Conservation (phyloP, 1,140 invertebrate species). For the Scaptomyza pallida region DNA sequence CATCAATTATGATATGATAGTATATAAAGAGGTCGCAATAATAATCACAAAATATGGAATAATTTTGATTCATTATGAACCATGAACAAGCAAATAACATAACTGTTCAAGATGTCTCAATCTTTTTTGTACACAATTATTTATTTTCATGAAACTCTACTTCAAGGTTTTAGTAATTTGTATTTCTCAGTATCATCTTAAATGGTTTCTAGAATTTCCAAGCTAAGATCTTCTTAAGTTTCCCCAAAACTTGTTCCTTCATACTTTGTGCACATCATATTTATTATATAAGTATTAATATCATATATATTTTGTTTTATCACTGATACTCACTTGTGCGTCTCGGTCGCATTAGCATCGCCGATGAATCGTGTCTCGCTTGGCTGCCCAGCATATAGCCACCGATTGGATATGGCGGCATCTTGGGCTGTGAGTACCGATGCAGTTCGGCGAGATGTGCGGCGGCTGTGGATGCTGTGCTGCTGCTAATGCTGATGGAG, state of each 20-base stretch:
- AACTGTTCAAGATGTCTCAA: not conserved
- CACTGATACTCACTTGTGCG: constrained; percentile 80
- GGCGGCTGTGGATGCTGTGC: constrained; percentile 53
- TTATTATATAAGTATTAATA: constrained; percentile 28
- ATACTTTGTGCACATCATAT: constrained; percentile 58
- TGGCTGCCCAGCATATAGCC: constrained; percentile 71
- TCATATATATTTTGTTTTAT: constrained; percentile 23
- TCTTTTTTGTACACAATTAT: not conserved
- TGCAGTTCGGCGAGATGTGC: constrained; percentile 59
- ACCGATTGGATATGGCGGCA: constrained; percentile 81
- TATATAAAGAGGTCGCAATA: not conserved
- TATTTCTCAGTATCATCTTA: too few species aligned
- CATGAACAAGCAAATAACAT: constrained; percentile 6
- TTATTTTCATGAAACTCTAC: not conserved
- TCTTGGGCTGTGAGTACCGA: constrained; percentile 79
- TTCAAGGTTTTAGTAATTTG: too few species aligned
- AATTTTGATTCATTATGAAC: not conserved
- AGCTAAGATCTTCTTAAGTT: constrained; percentile 10
- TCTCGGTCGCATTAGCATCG: constrained; percentile 61
- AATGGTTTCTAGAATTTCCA: constrained; percentile 4
- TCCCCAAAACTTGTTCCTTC: constrained; percentile 29
- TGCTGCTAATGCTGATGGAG: constrained; percentile 63
- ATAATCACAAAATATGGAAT: not conserved
- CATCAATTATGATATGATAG: not conserved
- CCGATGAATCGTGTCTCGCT: constrained; percentile 44